Evolutionary conservation across 2,888 invertebrate genomes (phyloP), one percentile per base, ranked within the genome.

Genomic region (Liodrosophila aerea): DNA sequence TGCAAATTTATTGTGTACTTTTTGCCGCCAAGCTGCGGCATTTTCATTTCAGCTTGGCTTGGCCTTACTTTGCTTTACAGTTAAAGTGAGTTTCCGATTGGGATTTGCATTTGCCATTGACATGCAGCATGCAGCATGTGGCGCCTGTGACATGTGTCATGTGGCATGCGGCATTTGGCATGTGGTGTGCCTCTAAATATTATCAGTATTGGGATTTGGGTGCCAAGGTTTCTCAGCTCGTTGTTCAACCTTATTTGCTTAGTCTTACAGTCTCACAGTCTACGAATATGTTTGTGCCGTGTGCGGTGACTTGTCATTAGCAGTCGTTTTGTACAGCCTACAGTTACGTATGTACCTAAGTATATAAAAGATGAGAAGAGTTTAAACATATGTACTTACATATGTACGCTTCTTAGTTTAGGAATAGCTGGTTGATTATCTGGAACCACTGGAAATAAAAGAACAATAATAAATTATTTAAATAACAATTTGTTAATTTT

Each of bases 1-100:
- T 85, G 82, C 78, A 85, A 78, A 85, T 78, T 82, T 78, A 82
- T 78, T 77, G 82, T 85, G 61, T 77, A 77, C 65, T 81, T 72
- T 81, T 72, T 73, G 63, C 76, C 73, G 76, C 81, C 73, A 73
- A 80, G 75, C 64, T 82, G 77, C 62, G 71, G 64, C 71, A 64
- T 73, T 84, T 71, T 62, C 63, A 51, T 71, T 73, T 69, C 49
- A 44, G 39, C 41, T 39, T 43, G 43, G 40, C 12, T 29, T 12
- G 47, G 29, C 22, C 29, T 27, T 37, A 43, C 49, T 16, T 44
- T 37, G 53, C 22, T 62, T 58, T 62, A 46, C 43, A 54, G 36
- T 64, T 45, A 58, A 72, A 65, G 65, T 49, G 65, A 60, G 64
- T 76, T 73, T 76, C 69, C 76, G 76, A 71, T 53, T 63, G 64